Evolutionary conservation across 2,888 invertebrate genomes (phyloP), one percentile per base, ranked within the genome.

Genomic region (Noctuana brunneofusca): DNA sequence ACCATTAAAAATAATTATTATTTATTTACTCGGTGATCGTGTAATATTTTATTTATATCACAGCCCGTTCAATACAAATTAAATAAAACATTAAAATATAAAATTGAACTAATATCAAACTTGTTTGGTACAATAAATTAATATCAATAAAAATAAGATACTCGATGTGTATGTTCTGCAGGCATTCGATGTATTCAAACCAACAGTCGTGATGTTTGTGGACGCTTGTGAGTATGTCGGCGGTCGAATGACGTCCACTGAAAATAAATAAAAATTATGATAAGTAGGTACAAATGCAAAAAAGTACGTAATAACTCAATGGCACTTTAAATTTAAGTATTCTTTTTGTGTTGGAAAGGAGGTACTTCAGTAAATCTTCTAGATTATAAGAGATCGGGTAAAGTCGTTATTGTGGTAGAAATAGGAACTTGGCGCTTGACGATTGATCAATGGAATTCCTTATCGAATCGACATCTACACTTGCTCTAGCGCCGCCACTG

Each of bases 211-310:
- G 20, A 83, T 71, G 75, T 89, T 89, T 52, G 81, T 78, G 12
- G 86, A 76, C 9, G 86, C 83, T 70, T 84, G 87, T 16, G 78
- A 71, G 66, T 75, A 70, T 1, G 81, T 78, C 24, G 87, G 77
- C 1, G 89, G 86, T 60, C 76, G 76, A 74, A 89, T 87, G 60
- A 88, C 80, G 65, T 90, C 90, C 72, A 90, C 90, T 91, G 87
- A 38, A 83, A 84, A 64, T n/a, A 67, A 54, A 27, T 24, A n/a
- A 38, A 11, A n/a, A 4, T 35, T 35, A n/a, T 35, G 6, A 9
- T 1, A 27, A 9, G 8, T 27, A 9, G 1, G 27, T 27, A 27
- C 9, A 9, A 27, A 27, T 27, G 1, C 27, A 9, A 8, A 8
- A 27, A 9, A 27, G 2, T 9, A 1, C 6, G 8, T 1, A 27